Conservation (phyloP, 2,888 invertebrate genomes). For the Nemapogon koenigi region DNA sequence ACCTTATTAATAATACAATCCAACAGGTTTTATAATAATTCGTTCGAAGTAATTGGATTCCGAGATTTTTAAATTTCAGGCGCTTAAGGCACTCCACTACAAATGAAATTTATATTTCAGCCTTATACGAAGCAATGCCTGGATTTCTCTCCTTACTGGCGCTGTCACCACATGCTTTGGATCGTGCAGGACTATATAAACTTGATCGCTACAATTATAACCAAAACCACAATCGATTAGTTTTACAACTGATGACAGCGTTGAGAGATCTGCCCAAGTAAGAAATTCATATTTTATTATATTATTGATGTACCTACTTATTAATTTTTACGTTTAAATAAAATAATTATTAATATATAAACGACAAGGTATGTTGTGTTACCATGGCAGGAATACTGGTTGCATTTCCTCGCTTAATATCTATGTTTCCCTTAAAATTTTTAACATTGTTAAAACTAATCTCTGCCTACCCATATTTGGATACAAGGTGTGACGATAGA, state of each 20-base stretch:
- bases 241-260: slow-evolving; percentile 58
- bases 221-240: slow-evolving; percentile 47
- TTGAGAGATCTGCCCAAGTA: slow-evolving; percentile 61
- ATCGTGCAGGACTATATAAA: slow-evolving; percentile 48
- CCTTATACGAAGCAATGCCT: slow-evolving; percentile 59
- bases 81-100: neutral
- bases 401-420: too few relatives aligned
- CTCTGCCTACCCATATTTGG: too few relatives aligned
- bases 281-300: slow-evolving; percentile 19
- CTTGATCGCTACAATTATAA: slow-evolving; percentile 42
- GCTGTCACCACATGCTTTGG: slow-evolving; percentile 56
- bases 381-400: too few relatives aligned
- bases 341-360: slow-evolving; percentile 1
- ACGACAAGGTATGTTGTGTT: neutral
- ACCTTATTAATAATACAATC: too few relatives aligned
- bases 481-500: too few relatives aligned
- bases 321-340: neutral
- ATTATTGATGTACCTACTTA: neutral
- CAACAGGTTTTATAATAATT: too few relatives aligned
- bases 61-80: neutral
- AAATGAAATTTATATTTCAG: slow-evolving; percentile 27
- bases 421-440: too few relatives aligned
- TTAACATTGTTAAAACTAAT: too few relatives aligned
- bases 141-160: slow-evolving; percentile 58
- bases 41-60: neutral